phyloP scores from a whole-genome alignment of 1,140 invertebrate genomes.

The Drosophila quadrilineata region DNA sequence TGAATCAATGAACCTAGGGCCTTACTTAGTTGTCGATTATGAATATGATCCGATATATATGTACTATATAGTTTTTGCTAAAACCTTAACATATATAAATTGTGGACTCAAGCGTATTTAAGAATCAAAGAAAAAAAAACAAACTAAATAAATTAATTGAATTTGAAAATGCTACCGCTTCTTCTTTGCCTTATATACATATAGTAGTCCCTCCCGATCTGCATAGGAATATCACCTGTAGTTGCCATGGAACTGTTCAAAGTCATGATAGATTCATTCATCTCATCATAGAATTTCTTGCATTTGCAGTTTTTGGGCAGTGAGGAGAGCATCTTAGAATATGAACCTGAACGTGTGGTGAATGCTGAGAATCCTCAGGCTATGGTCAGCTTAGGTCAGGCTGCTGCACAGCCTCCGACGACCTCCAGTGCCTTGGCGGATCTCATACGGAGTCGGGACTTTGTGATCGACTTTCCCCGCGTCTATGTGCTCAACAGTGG shows the following conservation, averaged over 20 bases:
- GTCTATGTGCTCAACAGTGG: slow-evolving; percentile 69
- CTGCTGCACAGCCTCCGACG: background rate
- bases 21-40: slow-evolving; percentile 40
- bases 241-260: background rate
- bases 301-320: slow-evolving; percentile 86
- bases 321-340: slow-evolving; percentile 85
- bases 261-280: background rate
- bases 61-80: slow-evolving; percentile 44
- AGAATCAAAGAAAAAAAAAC: slow-evolving; percentile 49
- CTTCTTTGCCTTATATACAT: slow-evolving; percentile 32
- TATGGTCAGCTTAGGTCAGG: background rate
- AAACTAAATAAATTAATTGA: slow-evolving; percentile 42
- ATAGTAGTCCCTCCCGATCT: too few species aligned
- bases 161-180: slow-evolving; percentile 41
- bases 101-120: slow-evolving; percentile 64
- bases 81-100: slow-evolving; percentile 43
- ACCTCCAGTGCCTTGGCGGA: slow-evolving; percentile 46
- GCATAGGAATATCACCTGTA: too few species aligned
- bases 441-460: slow-evolving; percentile 70
- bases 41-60: slow-evolving; percentile 11
- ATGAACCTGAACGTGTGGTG: slow-evolving; percentile 54
- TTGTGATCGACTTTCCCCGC: slow-evolving; percentile 75
- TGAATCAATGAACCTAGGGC: slow-evolving; percentile 13
- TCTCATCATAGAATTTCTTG: slow-evolving; percentile 6
- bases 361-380: background rate